A percentile compares a stretch with the other conserved stretches of the same genome.
Evolutionary conservation across 2,888 invertebrate species (phyloP).

Genomic region (Polyploca ridens): DNA sequence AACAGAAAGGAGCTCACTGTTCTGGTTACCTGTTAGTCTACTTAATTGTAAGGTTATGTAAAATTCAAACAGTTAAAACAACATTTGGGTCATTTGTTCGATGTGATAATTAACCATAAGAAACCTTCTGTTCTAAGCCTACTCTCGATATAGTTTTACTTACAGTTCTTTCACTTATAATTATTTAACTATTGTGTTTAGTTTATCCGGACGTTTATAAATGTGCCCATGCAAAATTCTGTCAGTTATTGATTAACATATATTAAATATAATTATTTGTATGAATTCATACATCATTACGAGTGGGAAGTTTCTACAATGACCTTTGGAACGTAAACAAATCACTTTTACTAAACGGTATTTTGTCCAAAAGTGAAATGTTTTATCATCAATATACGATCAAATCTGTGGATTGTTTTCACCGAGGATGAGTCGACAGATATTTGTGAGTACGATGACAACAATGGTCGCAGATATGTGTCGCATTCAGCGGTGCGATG

Average conservation of each 20-base stretch:
- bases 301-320: constrained; percentile 40
- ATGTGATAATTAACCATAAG: constrained; percentile 12
- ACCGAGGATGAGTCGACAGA: constrained; percentile 65
- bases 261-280: constrained; percentile 26
- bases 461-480: constrained; percentile 40
- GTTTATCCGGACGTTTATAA: constrained; percentile 22
- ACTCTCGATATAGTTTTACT: not conserved
- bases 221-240: constrained; percentile 28
- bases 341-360: constrained; percentile 62
- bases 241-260: constrained; percentile 39
- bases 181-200: constrained; percentile 5
- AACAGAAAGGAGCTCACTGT: constrained; percentile 34
- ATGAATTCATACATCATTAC: constrained; percentile 14
- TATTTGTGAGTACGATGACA: constrained; percentile 41
- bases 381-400: constrained; percentile 48
- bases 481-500: constrained; percentile 15
- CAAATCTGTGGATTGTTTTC: constrained; percentile 65
- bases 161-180: not conserved
- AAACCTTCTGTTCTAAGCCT: constrained; percentile 8
- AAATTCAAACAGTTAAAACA: constrained; percentile 15
- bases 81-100: constrained; percentile 33
- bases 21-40: constrained; percentile 40
- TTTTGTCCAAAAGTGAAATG: constrained; percentile 65
- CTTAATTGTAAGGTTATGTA: constrained; percentile 30
- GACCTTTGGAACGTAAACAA: constrained; percentile 52